These are phyloP conservation scores for Calypte anna DNA, from an alignment of 2,113 vertebrate genomes.

Conservation along the genomic window DNA sequence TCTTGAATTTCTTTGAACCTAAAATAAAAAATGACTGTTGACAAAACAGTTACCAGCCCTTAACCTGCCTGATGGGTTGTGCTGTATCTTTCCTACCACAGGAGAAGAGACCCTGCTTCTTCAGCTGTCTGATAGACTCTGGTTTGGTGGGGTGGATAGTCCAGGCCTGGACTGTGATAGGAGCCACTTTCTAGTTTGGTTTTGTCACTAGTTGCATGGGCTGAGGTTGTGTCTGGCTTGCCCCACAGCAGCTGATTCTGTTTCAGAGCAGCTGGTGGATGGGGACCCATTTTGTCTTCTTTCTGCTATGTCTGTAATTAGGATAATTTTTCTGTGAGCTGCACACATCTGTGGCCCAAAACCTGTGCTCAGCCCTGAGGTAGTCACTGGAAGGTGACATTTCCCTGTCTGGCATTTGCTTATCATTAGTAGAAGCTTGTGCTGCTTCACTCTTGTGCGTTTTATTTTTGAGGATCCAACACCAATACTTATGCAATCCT, in stretches of 20 bases:
- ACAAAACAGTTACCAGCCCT: not conserved
- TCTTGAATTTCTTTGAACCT: not conserved
- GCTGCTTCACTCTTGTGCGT: not conserved
- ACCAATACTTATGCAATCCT: not conserved
- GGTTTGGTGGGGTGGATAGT: not conserved
- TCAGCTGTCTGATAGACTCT: not conserved
- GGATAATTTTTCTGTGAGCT: not conserved
- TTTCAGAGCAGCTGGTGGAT: not conserved
- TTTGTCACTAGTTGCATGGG: rapidly evolving
- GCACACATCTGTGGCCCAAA: slow-evolving; percentile 6
- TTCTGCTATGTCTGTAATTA: not conserved
- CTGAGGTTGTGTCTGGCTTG: not conserved
- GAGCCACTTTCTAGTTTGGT: not conserved
- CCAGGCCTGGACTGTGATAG: not conserved
- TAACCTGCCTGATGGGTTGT: not conserved
- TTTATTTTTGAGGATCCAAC: not conserved
- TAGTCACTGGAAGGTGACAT: rapidly evolving
- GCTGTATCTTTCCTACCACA: not conserved
- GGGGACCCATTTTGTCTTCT: not conserved
- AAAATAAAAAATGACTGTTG: not conserved
- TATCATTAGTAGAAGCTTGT: not conserved
- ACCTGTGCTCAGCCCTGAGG: not conserved
- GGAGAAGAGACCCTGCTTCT: not conserved
- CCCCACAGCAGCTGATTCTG: not conserved
- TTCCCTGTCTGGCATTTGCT: not conserved